Conservation (phyloP, 2,888 invertebrate species). For the Azorinus chamasolen region DNA sequence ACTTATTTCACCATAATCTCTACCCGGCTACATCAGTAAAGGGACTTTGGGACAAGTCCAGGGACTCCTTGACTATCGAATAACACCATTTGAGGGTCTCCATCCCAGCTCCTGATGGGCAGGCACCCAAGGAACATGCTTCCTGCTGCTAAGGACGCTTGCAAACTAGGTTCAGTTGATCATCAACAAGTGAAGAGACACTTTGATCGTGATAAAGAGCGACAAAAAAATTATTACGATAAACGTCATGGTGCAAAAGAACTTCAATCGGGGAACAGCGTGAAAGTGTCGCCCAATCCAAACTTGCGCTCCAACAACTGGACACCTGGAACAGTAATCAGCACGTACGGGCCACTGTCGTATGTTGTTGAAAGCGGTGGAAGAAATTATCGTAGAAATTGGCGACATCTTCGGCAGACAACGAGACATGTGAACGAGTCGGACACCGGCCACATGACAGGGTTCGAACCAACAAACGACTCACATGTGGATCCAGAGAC, state of each 20-base stretch:
- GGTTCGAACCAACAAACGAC: no score
- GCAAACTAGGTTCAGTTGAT: no score
- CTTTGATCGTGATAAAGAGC: no score
- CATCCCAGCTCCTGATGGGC: slow-evolving; percentile 48
- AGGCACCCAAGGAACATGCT: slow-evolving; percentile 48
- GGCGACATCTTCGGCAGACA: no score
- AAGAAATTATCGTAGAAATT: not conserved
- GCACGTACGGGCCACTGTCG: no score
- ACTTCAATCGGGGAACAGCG: slow-evolving; percentile 3
- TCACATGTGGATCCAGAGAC: no score
- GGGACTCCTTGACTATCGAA: slow-evolving; percentile 49
- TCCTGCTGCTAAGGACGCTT: slow-evolving; percentile 31
- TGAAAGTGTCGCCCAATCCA: slow-evolving; percentile 19
- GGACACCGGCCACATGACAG: no score
- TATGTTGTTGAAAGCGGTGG: slow-evolving; percentile 1
- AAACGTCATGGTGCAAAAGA: slow-evolving; percentile 30
- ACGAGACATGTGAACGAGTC: no score
- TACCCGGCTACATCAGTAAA: no score
- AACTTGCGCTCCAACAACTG: slow-evolving; percentile 5
- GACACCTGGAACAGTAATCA: not conserved
- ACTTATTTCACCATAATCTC: no score
- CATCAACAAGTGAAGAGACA: no score
- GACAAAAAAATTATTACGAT: slow-evolving; percentile 52
- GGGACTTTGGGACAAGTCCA: slow-evolving; percentile 48
- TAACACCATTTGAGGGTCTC: slow-evolving; percentile 46